phyloP scores from a whole-genome alignment of 2,113 vertebrate species.

The Damaliscus lunatus region DNA sequence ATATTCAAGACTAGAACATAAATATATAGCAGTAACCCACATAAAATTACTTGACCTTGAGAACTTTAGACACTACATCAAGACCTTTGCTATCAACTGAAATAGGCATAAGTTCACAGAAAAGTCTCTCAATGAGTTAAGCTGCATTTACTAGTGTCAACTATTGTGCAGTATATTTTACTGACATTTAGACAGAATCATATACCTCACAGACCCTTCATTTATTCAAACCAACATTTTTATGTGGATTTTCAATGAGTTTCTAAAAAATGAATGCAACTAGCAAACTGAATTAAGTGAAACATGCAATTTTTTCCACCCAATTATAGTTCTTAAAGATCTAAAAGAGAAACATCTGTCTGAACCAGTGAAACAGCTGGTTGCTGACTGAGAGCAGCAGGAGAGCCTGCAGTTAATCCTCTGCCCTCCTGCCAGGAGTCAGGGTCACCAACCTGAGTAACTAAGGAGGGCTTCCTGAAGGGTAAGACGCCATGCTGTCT shows the following conservation, averaged over 20 bases:
- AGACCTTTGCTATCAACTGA: background rate
- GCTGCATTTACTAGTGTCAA: background rate
- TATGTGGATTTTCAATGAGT: background rate
- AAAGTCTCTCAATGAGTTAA: background rate
- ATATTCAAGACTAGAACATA: background rate
- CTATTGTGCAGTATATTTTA: background rate
- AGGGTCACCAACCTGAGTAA: background rate
- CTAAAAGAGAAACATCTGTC: conserved; percentile 65
- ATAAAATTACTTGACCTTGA: background rate
- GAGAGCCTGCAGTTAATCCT: conserved; percentile 49
- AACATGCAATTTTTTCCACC: conserved; percentile 63
- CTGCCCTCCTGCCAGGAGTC: conserved; percentile 17
- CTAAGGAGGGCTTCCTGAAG: conserved; percentile 25
- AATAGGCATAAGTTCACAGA: background rate
- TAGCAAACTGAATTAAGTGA: conserved; percentile 54
- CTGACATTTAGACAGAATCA: background rate
- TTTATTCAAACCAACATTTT: background rate
- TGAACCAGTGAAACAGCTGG: background rate
- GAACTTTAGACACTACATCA: background rate
- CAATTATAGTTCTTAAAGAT: conserved; percentile 60
- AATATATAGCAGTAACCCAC: background rate
- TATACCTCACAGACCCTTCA: background rate
- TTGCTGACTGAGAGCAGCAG: conserved; percentile 53
- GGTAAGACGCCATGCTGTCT: background rate
- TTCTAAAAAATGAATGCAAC: conserved; percentile 21